phyloP scores from a whole-genome alignment of 2,113 vertebrate genomes.

The Coturnix japonica region DNA sequence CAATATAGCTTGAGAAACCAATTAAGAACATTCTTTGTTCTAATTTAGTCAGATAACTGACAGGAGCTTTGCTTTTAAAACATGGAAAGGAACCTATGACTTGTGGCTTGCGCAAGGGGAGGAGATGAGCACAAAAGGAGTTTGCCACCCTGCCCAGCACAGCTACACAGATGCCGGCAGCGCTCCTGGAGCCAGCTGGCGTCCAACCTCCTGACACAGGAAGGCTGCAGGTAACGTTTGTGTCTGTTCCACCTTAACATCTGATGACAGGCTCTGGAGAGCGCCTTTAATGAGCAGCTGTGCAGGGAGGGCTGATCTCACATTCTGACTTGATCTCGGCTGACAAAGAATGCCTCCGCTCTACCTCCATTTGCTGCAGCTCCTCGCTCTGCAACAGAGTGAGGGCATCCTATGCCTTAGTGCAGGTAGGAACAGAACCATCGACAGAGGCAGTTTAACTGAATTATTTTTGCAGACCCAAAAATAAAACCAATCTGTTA shows the following conservation, averaged over 20 bases:
- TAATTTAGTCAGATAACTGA: neutral
- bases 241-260: neutral
- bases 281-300: neutral
- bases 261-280: neutral
- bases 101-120: neutral
- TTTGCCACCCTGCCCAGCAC: neutral
- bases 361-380: conserved; percentile 32
- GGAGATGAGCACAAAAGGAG: neutral
- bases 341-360: conserved; percentile 23
- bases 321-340: neutral
- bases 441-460: conserved; percentile 73
- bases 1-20: neutral
- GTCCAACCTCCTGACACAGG: neutral
- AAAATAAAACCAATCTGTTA: conserved; percentile 82
- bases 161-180: neutral
- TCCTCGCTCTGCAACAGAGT: neutral
- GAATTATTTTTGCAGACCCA: conserved; percentile 74
- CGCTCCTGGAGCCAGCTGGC: accelerated
- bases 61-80: neutral
- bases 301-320: neutral
- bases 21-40: neutral
- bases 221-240: neutral
- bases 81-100: neutral
- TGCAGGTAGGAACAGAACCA: conserved; percentile 65
- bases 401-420: conserved; percentile 49